Base-by-base conservation (phyloP, 1,140 invertebrate species). In the Aphaenogaster ashmeadi region DNA sequence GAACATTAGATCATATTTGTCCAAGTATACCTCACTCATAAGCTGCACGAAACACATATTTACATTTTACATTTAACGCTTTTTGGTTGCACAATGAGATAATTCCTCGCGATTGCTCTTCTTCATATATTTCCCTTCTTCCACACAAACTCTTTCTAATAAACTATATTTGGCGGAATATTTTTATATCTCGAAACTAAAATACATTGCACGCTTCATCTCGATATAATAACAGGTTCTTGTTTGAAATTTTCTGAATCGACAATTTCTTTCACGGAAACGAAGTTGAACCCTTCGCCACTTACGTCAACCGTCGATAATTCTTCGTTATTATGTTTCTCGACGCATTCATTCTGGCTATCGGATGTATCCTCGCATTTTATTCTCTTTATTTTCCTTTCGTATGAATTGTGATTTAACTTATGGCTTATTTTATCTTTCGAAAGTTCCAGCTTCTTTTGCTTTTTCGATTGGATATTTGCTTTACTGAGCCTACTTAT, bases 181-280 rank as follows among this genome's bases (percentile, higher is more conserved):
- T 44, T 2, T 33, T 74, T 15, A 1, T 62, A 62, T 78, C 13
- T 69, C 21, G 47, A 15, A 72, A 74, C 5, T 47, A 41, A 58
- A 62, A 75, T 60, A 56, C 15, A 69, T 69, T 80, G 47, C 33
- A 74, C 27, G 41, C 3, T 75, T 84, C 33, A 84, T 84, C 80
- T 60, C 3, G 36, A 71, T n/a, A 15, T 56, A 13, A 81, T 38
- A 56, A 21, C 13, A 41, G n/a, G 36, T 27, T 84, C 54, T 60
- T 62, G 15, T 3, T 84, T 8, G 18, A 50, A 50, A 38, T 84
- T 60, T 18, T 47, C 44, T 13, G 27, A 13, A 6, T 62, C n/a
- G 1, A 67, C 47, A 41, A 56, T 50, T 79, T 44, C 15, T 44
- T 64, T n/a, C 54, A 66, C 56, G 3, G 67, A 38, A 58, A 52